Base-by-base conservation (phyloP, 2,113 vertebrate genomes). In the Ceyx cyanopectus region DNA sequence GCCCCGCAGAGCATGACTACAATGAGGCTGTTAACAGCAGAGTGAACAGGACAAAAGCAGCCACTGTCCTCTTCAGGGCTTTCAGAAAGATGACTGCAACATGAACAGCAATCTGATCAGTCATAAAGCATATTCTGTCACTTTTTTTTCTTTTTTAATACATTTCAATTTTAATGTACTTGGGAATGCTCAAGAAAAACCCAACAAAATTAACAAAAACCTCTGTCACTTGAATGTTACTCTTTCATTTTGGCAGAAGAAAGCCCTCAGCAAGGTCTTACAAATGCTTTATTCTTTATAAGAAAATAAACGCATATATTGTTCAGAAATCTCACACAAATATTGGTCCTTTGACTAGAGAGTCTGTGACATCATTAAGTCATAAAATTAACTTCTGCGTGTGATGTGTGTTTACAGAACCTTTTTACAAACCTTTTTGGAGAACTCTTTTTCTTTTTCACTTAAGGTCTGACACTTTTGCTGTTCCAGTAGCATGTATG, bases 361-460 rank as follows among this genome's bases (percentile, higher is more conserved):
- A 5, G 58, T 29, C 27, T 45, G 57, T 41, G 66, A 68, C 45
- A 57, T 10, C 21, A 45, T 18, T 7, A 77, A 51, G 10, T 29
- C 26, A 72, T 27, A 80, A 54, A 58, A 68, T 29, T 8, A 75
- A 23, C 32, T 89, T 40, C 43, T 90, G 50, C 5, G 12, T 0
- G 5, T 14, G 45, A 68, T 20, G 5, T 53, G 27, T 50, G 48
- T 23, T 50, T 50, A 50, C 22, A 50, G 37, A 37, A 50, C 22
- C 48, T 50, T 50, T 50, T 67, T 66, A 90, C 90, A 60, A 95
- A 99, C 99, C 98, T 99, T 99, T 97, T 81, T 99, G 89, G 97
- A 98, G 70, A 99, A 98, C 79, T 99, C 99, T 86, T 98, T 99
- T 96, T 99, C 99, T 84, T 96, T 98, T 70, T 99, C 98, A 85